Base-by-base conservation (phyloP, 1,140 invertebrate species). In the Pentalonia nigronervosa region DNA sequence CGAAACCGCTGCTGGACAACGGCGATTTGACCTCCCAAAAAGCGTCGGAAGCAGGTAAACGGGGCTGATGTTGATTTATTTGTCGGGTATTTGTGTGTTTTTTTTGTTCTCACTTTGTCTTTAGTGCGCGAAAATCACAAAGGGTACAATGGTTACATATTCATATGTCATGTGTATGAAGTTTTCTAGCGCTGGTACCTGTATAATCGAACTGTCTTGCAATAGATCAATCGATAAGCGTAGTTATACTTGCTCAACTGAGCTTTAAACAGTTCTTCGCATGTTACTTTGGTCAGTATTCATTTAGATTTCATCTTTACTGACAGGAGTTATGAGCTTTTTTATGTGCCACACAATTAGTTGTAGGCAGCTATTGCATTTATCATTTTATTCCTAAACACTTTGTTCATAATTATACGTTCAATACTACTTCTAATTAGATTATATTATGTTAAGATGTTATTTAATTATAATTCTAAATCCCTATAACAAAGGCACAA, bases 31-130 rank as follows among this genome's bases (percentile, higher is more conserved):
- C 36, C n/a, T 30, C 21, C 25, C 41, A 84, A 36, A 81, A 93
- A 56, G 23, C 91, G 6, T 84, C 41, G 20, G 76, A 53, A 50
- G n/a, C 91, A 56, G 91, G 91, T 93, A 93, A 93, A n/a, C 17
- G 1, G 1, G 60, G 30, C 41, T 30, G 20, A 89, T 88, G 21
- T 36, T 83, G n/a, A 36, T 41, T 23, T 41, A 41, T 36, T n/a
- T n/a, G 1, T 76, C 30, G 17, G 30, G 1, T 76, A 76, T 14
- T 30, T 6, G 50, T 20, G 21, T 7, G 56, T 84, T 84, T 17
- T 30, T 45, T 7, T 53, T 53, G 4, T 50, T 84, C 3, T 86
- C 23, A 11, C 25, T 86, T 86, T 25, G 21, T 84, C 25, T 41
- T 86, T 7, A 76, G 30, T n/a, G 60, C 6, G 1, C 25, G 9